Percentiles rank a stretch among this genome's conserved stretches.
Conservation (phyloP, 1,140 invertebrate species). For the Bombus soroeensis region DNA sequence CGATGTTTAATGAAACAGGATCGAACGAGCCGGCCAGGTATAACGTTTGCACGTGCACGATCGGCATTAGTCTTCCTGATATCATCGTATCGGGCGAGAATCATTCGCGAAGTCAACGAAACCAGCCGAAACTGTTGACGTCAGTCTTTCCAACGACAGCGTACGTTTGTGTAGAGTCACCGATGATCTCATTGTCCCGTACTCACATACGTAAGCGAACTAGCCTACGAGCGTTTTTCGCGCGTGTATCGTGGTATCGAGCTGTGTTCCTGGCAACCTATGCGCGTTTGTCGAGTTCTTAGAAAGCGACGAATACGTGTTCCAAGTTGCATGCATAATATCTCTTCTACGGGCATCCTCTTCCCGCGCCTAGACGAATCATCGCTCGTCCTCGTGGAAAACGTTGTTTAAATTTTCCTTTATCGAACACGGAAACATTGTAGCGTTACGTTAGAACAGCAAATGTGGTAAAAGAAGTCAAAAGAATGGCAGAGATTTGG, state of each 20-base stretch:
- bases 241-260: conserved; percentile 16
- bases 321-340: conserved; percentile 39
- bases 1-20: conserved; percentile 45
- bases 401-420: background rate
- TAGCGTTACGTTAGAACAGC: background rate
- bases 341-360: background rate
- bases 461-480: background rate
- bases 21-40: conserved; percentile 1
- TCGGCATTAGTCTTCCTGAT: conserved; percentile 49
- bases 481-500: background rate
- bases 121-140: conserved; percentile 43
- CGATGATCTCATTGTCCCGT: conserved; percentile 44
- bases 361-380: background rate
- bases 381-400: background rate
- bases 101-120: conserved; percentile 24
- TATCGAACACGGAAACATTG: background rate
- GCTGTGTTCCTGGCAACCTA: conserved; percentile 26
- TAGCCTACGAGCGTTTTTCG: conserved; percentile 23
- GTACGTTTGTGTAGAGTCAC: background rate
- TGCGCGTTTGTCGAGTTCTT: conserved; percentile 60
- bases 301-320: conserved; percentile 31
- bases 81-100: conserved; percentile 54
- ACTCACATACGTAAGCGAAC: background rate
- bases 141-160: conserved; percentile 40
- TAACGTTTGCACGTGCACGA: conserved; percentile 45